Percentiles rank a stretch among this genome's conserved stretches.
phyloP scores from a whole-genome alignment of 64 coral and sea anemone species.

The Montipora efflorescens region DNA sequence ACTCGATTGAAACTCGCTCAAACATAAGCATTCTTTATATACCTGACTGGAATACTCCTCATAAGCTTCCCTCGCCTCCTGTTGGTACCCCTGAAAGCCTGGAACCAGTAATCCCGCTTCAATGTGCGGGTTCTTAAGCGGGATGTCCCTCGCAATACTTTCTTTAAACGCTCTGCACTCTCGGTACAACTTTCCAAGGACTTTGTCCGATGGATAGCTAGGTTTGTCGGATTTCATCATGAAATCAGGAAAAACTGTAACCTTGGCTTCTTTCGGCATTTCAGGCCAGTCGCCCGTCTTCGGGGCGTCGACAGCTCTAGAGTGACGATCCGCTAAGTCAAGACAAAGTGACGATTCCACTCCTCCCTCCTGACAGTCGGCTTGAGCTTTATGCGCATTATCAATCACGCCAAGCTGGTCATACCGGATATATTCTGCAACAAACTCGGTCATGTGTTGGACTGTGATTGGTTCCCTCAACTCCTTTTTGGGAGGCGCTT shows the following conservation, averaged over 20 bases:
- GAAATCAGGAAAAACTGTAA: slow-evolving; percentile 89
- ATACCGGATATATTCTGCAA: slow-evolving; percentile 86
- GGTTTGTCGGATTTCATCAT: slow-evolving; percentile 99
- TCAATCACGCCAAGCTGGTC: slow-evolving; percentile 97
- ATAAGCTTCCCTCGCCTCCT: slow-evolving; percentile 55
- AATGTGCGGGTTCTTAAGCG: slow-evolving; percentile 54
- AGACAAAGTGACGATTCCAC: slow-evolving; percentile 89
- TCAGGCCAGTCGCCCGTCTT: slow-evolving; percentile 90
- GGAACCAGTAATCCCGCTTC: slow-evolving; percentile 66
- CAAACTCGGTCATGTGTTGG: slow-evolving; percentile 87
- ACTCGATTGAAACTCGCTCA: too few species aligned
- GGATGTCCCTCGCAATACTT: slow-evolving; percentile 53
- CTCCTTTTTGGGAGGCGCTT: slow-evolving; percentile 69
- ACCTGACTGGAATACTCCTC: slow-evolving; percentile 51
- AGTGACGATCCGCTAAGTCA: slow-evolving; percentile 83
- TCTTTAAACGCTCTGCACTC: slow-evolving; percentile 90
- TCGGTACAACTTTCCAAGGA: slow-evolving; percentile 92
- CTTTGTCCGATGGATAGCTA: slow-evolving; percentile 82
- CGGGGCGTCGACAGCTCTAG: slow-evolving; percentile 90
- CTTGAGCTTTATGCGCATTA: slow-evolving; percentile 97
- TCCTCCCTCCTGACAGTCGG: slow-evolving; percentile 68
- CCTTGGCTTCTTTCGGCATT: slow-evolving; percentile 43
- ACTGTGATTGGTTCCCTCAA: slow-evolving; percentile 60
- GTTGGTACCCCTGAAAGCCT: slow-evolving; percentile 67
- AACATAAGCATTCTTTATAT: not conserved